Percentiles rank a stretch among this genome's conserved stretches.
Conservation (phyloP, 1,140 invertebrate species). For the Cyclina sinensis region DNA sequence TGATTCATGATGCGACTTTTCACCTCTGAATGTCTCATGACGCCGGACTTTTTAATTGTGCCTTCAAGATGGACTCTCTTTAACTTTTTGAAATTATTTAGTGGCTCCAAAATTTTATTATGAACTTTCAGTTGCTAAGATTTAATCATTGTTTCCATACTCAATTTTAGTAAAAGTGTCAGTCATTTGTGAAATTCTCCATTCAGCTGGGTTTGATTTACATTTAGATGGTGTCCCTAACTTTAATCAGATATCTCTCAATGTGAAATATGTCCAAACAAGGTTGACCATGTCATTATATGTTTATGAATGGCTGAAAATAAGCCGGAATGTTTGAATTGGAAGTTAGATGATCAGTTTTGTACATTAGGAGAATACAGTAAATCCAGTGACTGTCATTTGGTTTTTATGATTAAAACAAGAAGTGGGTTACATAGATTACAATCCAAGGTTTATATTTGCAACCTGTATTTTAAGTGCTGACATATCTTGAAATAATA, state of each 20-base stretch:
- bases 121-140: too few relatives aligned
- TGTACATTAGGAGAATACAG: neutral
- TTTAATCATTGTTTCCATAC: too few relatives aligned
- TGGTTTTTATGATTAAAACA: neutral
- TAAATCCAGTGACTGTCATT: conserved; percentile 8
- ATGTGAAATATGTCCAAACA: neutral
- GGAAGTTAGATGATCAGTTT: neutral
- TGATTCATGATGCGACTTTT: too few relatives aligned
- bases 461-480: conserved; percentile 14
- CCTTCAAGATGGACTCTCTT: too few relatives aligned
- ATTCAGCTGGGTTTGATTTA: conserved; percentile 16
- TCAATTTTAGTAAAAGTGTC: neutral
- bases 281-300: neutral
- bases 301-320: neutral
- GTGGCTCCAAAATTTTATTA: too few relatives aligned
- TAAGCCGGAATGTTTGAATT: neutral
- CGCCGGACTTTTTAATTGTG: too few relatives aligned
- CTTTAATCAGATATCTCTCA: neutral
- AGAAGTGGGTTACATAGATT: neutral
- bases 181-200: neutral
- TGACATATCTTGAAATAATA: conserved; percentile 7
- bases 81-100: too few relatives aligned
- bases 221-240: conserved; percentile 1
- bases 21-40: too few relatives aligned
- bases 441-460: neutral